Percentiles rank a stretch among this genome's conserved stretches.
phyloP scores from a whole-genome alignment of 2,888 invertebrate genomes.

The Lacanobia wlatinum region DNA sequence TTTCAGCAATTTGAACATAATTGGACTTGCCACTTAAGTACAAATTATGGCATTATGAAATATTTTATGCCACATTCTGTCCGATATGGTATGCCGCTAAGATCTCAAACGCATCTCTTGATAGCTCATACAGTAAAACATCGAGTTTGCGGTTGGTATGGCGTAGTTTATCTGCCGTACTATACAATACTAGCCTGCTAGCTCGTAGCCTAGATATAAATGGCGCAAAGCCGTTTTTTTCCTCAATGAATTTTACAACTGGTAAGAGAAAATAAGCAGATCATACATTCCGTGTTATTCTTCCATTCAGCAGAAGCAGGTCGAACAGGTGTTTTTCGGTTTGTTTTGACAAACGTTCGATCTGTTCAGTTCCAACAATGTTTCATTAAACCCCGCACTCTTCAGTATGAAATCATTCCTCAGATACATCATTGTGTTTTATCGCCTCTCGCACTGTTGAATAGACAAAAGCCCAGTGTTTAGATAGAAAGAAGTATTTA shows the following conservation, averaged over 20 bases:
- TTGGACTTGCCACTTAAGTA: constrained; percentile 38
- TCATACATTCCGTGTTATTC: constrained; percentile 48
- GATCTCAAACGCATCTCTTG: constrained; percentile 43
- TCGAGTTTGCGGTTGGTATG: constrained; percentile 34
- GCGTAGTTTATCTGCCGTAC: constrained; percentile 45
- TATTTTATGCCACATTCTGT: constrained; percentile 38
- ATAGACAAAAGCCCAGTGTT: constrained; percentile 87
- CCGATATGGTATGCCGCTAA: constrained; percentile 36
- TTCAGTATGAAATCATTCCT: constrained; percentile 59
- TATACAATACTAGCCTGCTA: constrained; percentile 48
- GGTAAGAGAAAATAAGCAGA: constrained; percentile 62
- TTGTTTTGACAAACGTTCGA: constrained; percentile 65
- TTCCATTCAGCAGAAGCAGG: constrained; percentile 38
- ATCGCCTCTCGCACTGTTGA: constrained; percentile 75
- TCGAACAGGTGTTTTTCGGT: constrained; percentile 52
- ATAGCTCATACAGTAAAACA: constrained; percentile 49
- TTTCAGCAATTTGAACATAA: constrained; percentile 40
- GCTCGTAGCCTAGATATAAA: constrained; percentile 47
- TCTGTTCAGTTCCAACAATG: constrained; percentile 60
- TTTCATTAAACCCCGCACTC: constrained; percentile 49
- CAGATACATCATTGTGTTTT: constrained; percentile 73
- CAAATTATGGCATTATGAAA: constrained; percentile 44
- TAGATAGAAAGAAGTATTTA: constrained; percentile 84
- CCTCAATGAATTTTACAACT: constrained; percentile 60
- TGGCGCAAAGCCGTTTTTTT: constrained; percentile 38